These are phyloP conservation scores for Agrochola circellaris DNA, from an alignment of 2,888 invertebrate genomes.

Conservation along the genomic window DNA sequence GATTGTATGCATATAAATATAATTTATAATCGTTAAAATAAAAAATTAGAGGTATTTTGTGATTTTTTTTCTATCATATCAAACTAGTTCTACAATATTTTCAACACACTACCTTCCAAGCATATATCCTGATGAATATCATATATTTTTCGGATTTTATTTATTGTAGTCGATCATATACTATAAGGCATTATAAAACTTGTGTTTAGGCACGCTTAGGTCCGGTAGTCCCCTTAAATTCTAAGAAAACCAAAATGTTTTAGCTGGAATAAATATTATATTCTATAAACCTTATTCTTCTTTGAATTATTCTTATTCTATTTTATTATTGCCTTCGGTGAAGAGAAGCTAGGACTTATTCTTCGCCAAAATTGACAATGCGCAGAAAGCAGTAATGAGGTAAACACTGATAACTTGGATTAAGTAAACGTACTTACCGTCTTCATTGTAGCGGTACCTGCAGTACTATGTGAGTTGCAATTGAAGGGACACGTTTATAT, in stretches of 20 bases:
- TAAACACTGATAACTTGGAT: background rate
- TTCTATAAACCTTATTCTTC: background rate
- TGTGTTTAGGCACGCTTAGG: too few species aligned
- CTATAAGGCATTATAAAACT: too few species aligned
- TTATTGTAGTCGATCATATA: too few species aligned
- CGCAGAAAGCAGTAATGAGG: background rate
- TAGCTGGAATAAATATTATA: background rate
- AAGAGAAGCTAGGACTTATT: background rate
- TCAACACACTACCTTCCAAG: too few species aligned
- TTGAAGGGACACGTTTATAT: slow-evolving; percentile 56
- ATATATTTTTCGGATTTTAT: too few species aligned
- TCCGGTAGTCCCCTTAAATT: background rate
- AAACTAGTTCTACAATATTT: too few species aligned
- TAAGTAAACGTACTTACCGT: slow-evolving; percentile 59
- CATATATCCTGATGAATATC: too few species aligned
- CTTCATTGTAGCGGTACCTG: slow-evolving; percentile 68
- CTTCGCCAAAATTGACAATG: background rate
- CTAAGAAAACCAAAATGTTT: background rate
- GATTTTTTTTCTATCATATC: too few species aligned
- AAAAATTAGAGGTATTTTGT: too few species aligned
- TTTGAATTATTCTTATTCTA: background rate
- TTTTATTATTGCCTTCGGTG: background rate
- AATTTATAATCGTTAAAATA: too few species aligned
- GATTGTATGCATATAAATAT: too few species aligned
- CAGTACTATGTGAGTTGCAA: slow-evolving; percentile 54